Conservation (phyloP, 2,113 vertebrate genomes). For the Prolemur simus region DNA sequence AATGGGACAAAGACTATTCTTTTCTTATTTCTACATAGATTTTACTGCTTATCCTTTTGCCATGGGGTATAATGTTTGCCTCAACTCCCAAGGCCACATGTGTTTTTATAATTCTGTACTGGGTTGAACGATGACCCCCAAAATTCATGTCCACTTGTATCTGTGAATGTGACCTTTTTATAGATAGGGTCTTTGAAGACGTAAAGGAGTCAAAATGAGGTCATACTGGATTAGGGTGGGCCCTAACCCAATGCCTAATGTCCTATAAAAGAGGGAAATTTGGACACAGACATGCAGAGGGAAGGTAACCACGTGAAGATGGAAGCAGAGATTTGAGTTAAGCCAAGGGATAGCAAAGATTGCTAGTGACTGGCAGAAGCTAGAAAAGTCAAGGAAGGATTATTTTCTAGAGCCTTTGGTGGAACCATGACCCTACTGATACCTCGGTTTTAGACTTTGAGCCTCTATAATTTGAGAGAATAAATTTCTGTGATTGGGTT, state of each 20-base stretch:
- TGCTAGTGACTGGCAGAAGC: accelerated
- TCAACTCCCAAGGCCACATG: neutral
- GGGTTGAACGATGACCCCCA: neutral
- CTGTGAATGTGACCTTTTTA: neutral
- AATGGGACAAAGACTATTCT: neutral
- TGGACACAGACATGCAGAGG: neutral
- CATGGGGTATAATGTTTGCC: neutral
- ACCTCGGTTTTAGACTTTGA: neutral
- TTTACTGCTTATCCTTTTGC: neutral
- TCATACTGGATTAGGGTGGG: neutral
- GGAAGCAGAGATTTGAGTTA: neutral
- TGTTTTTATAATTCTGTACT: neutral
- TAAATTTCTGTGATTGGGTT: neutral
- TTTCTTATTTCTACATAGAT: neutral
- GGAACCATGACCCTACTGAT: accelerated
- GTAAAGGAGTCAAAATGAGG: neutral
- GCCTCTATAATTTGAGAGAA: neutral
- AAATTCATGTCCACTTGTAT: neutral
- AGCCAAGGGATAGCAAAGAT: neutral
- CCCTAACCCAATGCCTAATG: neutral
- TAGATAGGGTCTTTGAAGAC: neutral
- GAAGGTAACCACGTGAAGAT: neutral
- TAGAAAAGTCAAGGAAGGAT: too few relatives aligned
- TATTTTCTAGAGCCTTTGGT: neutral
- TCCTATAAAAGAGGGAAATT: neutral